A percentile compares a stretch with the other conserved stretches of the same genome.
phyloP scores from a whole-genome alignment of 1,140 invertebrate genomes.

The Drosophila lacertosa region DNA sequence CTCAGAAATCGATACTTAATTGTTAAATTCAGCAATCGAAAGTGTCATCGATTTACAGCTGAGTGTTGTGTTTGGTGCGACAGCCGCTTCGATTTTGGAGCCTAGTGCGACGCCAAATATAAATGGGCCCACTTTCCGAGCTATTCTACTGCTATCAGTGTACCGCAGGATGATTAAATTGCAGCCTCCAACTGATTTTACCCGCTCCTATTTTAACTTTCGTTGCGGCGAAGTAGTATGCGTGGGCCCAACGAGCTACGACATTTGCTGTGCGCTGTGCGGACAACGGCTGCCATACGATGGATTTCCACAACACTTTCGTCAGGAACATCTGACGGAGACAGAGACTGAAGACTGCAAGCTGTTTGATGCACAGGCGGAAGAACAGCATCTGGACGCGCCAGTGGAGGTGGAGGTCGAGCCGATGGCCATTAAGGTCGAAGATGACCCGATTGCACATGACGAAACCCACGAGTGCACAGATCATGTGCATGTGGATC shows the following conservation, averaged over 20 bases:
- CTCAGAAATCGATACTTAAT: not conserved
- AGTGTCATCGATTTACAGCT: conserved; percentile 28
- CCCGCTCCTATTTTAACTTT: conserved; percentile 37
- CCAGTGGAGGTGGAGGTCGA: conserved; percentile 22
- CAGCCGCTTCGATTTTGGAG: conserved; percentile 23
- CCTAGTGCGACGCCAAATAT: conserved; percentile 31
- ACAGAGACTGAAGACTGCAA: conserved; percentile 8
- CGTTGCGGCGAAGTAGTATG: conserved; percentile 65
- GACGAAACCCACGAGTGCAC: conserved; percentile 28
- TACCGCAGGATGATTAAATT: conserved; percentile 54
- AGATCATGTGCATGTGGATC: conserved; percentile 16
- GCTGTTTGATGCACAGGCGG: not conserved
- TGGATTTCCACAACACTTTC: conserved; percentile 64
- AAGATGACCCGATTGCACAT: conserved; percentile 62
- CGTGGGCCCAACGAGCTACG: conserved; percentile 51
- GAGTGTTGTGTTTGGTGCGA: conserved; percentile 9
- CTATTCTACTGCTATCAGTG: not conserved
- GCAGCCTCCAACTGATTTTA: conserved; percentile 20
- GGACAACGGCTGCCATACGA: conserved; percentile 47
- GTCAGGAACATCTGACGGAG: conserved; percentile 40
- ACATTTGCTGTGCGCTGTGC: conserved; percentile 67
- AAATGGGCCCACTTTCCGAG: conserved; percentile 19
- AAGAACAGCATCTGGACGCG: conserved; percentile 24
- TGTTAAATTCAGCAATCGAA: not conserved
- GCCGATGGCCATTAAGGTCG: conserved; percentile 16